Evolutionary conservation across 1,140 invertebrate species (phyloP).

Genomic region (Ceratitis capitata): DNA sequence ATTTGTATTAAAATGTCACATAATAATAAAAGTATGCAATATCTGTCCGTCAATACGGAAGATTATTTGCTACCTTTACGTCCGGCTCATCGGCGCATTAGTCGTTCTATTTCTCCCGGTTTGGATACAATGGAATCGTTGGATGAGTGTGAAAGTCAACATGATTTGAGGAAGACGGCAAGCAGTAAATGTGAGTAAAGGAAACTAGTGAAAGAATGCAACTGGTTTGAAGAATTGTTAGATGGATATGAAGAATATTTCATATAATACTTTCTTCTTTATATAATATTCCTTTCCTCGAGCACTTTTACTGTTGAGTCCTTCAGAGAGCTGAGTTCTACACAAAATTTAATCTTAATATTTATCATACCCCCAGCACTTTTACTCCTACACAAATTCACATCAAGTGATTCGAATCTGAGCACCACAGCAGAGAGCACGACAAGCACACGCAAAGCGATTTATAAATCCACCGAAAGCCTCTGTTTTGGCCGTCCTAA

Average conservation of each 20-base stretch:
- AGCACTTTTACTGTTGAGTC: too few species aligned
- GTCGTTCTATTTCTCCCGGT: constrained; percentile 48
- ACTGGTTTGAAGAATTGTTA: too few species aligned
- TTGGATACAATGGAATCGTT: background rate
- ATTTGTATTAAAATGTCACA: background rate
- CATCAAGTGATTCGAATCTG: constrained; percentile 35
- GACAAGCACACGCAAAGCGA: background rate
- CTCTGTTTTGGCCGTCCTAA: constrained; percentile 31
- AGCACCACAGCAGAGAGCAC: constrained; percentile 39
- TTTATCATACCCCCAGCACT: background rate
- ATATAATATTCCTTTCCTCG: background rate
- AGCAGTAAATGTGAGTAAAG: constrained; percentile 18
- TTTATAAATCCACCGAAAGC: constrained; percentile 40
- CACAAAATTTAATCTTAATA: too few species aligned
- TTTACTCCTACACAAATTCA: background rate
- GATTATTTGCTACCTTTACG: constrained; percentile 41
- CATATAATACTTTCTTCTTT: background rate
- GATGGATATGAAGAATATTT: background rate
- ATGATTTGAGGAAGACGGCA: background rate
- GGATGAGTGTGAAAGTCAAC: background rate
- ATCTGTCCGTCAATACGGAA: constrained; percentile 44
- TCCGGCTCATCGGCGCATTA: constrained; percentile 40
- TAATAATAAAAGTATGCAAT: constrained; percentile 40
- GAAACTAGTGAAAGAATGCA: too few species aligned
- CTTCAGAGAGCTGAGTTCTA: too few species aligned